A percentile compares a stretch with the other conserved stretches of the same genome.
Conservation (phyloP, 2,797 vertebrate genomes). For the Pipistrellus pipistrellus region DNA sequence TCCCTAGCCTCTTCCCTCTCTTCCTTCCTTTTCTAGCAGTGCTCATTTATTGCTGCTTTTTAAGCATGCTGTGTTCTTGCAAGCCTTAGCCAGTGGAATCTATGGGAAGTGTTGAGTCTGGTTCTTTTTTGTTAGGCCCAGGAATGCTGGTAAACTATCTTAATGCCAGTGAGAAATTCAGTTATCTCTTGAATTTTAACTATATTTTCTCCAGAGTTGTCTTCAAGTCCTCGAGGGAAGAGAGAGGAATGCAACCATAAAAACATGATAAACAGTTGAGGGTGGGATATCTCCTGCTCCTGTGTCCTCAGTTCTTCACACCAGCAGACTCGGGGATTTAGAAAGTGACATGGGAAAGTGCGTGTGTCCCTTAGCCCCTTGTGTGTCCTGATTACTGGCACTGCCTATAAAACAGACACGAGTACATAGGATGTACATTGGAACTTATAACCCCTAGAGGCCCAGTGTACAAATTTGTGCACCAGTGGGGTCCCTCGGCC, state of each 20-base stretch:
- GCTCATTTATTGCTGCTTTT: neutral
- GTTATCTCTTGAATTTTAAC: neutral
- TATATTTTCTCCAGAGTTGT: slow-evolving; percentile 14
- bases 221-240: neutral
- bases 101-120: neutral
- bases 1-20: neutral
- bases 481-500: too few relatives aligned
- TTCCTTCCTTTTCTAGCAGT: neutral
- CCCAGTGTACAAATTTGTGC: too few relatives aligned
- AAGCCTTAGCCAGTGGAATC: neutral
- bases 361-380: too few relatives aligned
- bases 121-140: neutral
- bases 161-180: neutral
- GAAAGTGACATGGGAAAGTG: neutral
- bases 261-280: neutral
- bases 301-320: neutral
- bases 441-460: neutral
- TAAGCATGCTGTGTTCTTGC: neutral
- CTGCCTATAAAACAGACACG: neutral
- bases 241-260: neutral
- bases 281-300: neutral
- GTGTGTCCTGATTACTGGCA: neutral
- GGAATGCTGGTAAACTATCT: neutral
- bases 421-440: neutral
- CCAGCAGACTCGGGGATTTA: neutral